Conservation (phyloP, 2,113 vertebrate genomes). For the Nothobranchius kuhntae region DNA sequence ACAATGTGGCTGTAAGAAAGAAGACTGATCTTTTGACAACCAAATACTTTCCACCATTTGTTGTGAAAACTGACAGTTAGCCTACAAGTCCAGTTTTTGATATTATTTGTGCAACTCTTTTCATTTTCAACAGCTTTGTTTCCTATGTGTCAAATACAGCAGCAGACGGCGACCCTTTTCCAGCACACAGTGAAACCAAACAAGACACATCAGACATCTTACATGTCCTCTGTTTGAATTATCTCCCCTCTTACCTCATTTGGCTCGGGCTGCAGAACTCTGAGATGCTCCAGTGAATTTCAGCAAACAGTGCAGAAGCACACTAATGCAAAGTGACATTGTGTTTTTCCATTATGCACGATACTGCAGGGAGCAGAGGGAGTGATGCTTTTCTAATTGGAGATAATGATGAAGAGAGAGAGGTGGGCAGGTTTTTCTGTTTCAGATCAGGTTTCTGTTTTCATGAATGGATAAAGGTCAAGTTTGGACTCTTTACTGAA, state of each 20-base stretch:
- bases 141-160: not conserved
- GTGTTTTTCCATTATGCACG: constrained; percentile 65
- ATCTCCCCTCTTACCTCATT: constrained; percentile 44
- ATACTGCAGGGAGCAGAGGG: constrained; percentile 29
- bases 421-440: constrained; percentile 5
- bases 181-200: not conserved
- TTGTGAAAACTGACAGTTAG: too few species aligned
- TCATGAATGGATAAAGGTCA: too few species aligned
- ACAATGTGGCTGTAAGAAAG: too few species aligned
- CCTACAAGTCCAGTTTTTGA: too few species aligned
- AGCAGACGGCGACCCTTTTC: not conserved
- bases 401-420: constrained; percentile 58
- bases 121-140: too few species aligned
- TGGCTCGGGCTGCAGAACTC: constrained; percentile 27
- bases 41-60: too few species aligned
- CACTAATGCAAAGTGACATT: constrained; percentile 68
- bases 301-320: constrained; percentile 38
- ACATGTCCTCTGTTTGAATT: constrained; percentile 27
- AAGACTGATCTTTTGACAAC: too few species aligned
- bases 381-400: constrained; percentile 69
- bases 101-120: too few species aligned
- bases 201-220: constrained; percentile 1
- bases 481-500: too few species aligned
- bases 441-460: constrained; percentile 5
- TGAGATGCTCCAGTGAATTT: constrained; percentile 60